Base-by-base conservation (phyloP, 2,888 invertebrate genomes). In the Lottia scabra region DNA sequence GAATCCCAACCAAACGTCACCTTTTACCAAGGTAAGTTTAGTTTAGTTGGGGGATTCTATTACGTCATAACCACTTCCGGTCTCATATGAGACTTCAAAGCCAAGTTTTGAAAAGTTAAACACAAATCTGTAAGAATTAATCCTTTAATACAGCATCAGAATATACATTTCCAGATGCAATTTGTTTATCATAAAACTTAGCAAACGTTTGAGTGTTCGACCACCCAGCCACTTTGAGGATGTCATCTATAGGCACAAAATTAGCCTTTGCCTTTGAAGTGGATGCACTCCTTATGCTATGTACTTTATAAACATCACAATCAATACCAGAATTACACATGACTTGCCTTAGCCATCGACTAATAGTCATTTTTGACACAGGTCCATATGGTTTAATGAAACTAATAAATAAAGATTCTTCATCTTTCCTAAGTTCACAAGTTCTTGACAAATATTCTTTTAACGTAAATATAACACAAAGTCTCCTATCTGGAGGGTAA, bases 31-130 rank as follows among this genome's bases (percentile, higher is more conserved):
- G 68, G 65, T 72, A 68, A 68, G 64, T 65, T 69, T 75, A 63
- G 72, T 72, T 70, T 72, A 62, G 68, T 71, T 74, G 45, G 26
- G 27, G 67, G 67, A 75, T 75, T 75, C 69, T 75, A 72, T 75
- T 72, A 75, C 71, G 75, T 70, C 72, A 75, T 72, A 67, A 48
- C 69, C 65, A 75, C 70, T 69, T 63, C 45, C 69, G 70, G 26
- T 16, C 65, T 66, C 71, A 74, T 64, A 71, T 74, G 71, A 74
- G 67, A 74, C 63, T 68, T 71, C 62, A 74, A 71, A 68, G 66
- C 69, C 44, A 63, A 12, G 30, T 23, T 19, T 43, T 70, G 15
- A 45, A n/a, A 27, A 48, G 48, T 16, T 19, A 19, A 45, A 64
- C 30, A 30, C 12, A 71, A 71, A 6, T 62, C 71, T n/a, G 64